Evolutionary conservation across 2,797 vertebrate genomes (phyloP).

Genomic region (Chaenodraco wilsoni): DNA sequence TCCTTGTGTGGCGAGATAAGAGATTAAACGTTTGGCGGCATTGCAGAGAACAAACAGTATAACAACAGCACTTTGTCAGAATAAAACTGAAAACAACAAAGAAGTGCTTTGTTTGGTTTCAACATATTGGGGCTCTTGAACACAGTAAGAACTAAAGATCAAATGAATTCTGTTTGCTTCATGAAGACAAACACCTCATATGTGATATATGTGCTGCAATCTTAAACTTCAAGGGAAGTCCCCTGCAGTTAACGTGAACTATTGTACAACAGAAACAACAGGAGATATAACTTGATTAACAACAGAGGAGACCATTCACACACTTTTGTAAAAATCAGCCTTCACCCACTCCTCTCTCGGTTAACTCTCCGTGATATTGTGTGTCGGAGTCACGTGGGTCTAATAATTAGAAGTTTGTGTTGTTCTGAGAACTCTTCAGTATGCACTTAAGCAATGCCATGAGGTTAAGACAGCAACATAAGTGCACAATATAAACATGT

Average conservation of each 20-base stretch:
- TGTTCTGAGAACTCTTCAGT: conserved; percentile 21
- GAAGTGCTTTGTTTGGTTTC: conserved; percentile 32
- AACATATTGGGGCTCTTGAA: conserved; percentile 3
- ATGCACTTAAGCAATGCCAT: conserved; percentile 28
- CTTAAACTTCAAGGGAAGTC: conserved; percentile 34
- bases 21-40: conserved; percentile 60
- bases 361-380: conserved; percentile 45
- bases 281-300: conserved; percentile 69
- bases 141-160: conserved; percentile 1
- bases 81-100: conserved; percentile 19
- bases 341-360: conserved; percentile 49
- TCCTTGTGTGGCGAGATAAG: conserved; percentile 55
- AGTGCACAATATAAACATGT: conserved; percentile 33
- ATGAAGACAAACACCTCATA: conserved; percentile 40
- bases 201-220: conserved; percentile 18
- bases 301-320: conserved; percentile 51
- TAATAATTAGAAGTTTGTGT: conserved; percentile 52
- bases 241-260: conserved; percentile 35
- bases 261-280: conserved; percentile 44
- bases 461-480: conserved; percentile 34
- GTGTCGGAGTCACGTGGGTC: conserved; percentile 43
- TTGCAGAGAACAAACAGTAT: conserved; percentile 54
- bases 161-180: conserved; percentile 37
- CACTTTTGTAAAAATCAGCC: conserved; percentile 42
- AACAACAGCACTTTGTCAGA: conserved; percentile 40